These are phyloP conservation scores for Gorsachius magnificus DNA, from an alignment of 2,797 vertebrate species.

Conservation along the genomic window DNA sequence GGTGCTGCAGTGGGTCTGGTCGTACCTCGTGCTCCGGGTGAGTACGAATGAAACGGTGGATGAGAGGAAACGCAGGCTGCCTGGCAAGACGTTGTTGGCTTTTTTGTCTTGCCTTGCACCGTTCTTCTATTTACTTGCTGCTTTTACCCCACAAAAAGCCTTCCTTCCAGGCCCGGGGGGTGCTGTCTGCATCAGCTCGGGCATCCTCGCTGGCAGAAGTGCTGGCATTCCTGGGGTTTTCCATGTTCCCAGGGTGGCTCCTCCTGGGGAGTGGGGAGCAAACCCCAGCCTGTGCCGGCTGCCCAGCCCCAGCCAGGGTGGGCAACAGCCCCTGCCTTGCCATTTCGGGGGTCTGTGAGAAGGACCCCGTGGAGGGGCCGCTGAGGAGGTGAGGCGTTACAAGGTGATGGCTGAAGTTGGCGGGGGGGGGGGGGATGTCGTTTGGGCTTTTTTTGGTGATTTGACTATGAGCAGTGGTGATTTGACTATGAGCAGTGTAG, in stretches of 20 bases:
- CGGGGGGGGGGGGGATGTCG: neutral
- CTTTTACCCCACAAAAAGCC: neutral
- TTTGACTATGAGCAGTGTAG: neutral
- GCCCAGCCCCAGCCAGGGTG: neutral
- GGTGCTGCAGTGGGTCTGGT: neutral
- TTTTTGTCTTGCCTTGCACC: neutral
- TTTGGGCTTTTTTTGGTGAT: neutral
- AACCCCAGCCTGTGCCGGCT: neutral
- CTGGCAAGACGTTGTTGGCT: neutral
- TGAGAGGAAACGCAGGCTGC: neutral
- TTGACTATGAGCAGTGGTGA: neutral
- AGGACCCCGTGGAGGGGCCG: neutral
- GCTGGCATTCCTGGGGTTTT: neutral
- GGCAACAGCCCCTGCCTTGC: no score
- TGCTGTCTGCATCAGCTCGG: accelerated
- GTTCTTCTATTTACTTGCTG: neutral
- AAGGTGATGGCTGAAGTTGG: neutral
- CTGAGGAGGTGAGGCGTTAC: neutral
- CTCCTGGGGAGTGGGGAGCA: neutral
- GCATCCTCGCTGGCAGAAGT: neutral
- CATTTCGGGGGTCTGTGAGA: neutral
- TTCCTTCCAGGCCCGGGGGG: neutral
- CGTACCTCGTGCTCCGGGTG: neutral
- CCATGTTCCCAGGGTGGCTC: neutral
- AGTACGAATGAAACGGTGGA: neutral